Conservation (phyloP, 1,140 invertebrate species). For the Sarcophaga bullata region DNA sequence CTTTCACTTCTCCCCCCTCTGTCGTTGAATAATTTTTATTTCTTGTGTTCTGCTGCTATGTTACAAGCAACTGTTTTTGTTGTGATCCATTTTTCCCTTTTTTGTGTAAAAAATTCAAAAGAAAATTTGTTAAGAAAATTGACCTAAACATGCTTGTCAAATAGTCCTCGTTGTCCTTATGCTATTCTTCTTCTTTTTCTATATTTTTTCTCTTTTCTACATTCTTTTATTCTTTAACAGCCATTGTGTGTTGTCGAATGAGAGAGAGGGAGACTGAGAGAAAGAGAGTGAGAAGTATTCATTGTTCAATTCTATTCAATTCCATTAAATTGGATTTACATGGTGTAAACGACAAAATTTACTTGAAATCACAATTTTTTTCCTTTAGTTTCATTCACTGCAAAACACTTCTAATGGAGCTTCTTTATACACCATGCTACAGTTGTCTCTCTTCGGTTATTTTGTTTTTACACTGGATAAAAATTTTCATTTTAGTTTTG, state of each 20-base stretch:
- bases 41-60: too few species aligned
- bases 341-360: conserved; percentile 36
- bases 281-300: too few species aligned
- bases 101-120: too few species aligned
- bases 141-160: conserved; percentile 24
- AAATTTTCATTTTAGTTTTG: too few species aligned
- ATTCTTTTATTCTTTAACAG: not conserved
- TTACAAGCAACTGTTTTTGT: not conserved
- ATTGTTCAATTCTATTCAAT: not conserved
- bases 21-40: too few species aligned
- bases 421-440: too few species aligned
- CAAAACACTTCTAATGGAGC: too few species aligned
- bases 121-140: not conserved
- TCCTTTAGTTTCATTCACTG: not conserved
- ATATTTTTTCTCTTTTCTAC: not conserved
- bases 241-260: not conserved
- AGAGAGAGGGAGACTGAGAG: too few species aligned
- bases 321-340: conserved; percentile 35
- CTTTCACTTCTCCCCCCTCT: too few species aligned
- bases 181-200: not conserved
- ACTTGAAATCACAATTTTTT: conserved; percentile 33
- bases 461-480: too few species aligned
- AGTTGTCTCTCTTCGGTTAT: too few species aligned
- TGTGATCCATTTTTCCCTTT: not conserved
- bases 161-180: conserved; percentile 8